Conservation (phyloP, 2,888 invertebrate genomes). For the Smittia aterrima region DNA sequence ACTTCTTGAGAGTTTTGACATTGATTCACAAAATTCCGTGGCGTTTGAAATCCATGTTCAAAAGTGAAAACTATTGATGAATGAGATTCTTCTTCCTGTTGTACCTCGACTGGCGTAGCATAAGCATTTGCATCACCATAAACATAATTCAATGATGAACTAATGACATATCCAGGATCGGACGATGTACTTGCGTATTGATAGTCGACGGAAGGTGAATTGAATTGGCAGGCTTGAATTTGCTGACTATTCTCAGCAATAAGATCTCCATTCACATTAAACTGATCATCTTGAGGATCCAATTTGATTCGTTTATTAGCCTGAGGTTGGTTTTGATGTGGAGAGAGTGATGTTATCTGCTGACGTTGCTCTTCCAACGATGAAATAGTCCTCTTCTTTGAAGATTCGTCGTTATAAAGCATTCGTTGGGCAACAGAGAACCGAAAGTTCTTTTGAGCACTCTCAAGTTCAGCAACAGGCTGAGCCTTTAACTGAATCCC, state of each 20-base stretch:
- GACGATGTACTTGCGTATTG: neutral
- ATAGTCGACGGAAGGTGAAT: neutral
- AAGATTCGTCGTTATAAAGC: conserved; percentile 62
- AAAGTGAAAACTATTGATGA: conserved; percentile 21
- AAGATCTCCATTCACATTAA: neutral
- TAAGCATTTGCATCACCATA: conserved; percentile 42
- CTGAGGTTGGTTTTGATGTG: conserved; percentile 37
- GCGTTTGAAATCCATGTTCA: conserved; percentile 46
- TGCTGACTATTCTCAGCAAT: neutral
- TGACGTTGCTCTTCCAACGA: conserved; percentile 66
- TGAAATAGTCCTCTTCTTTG: conserved; percentile 58
- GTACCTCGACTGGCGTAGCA: conserved; percentile 9
- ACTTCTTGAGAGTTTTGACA: conserved; percentile 52
- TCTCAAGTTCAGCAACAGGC: conserved; percentile 71
- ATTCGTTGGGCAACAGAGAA: conserved; percentile 67
- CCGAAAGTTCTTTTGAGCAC: conserved; percentile 74
- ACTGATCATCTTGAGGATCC: neutral
- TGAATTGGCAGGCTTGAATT: neutral
- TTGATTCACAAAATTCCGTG: conserved; percentile 50
- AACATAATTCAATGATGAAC: conserved; percentile 44
- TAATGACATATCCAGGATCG: conserved; percentile 22
- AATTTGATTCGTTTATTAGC: neutral
- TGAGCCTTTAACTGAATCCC: conserved; percentile 78
- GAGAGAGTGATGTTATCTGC: conserved; percentile 66
- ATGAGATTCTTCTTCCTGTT: neutral